Evolutionary conservation across 2,113 vertebrate genomes (phyloP), one percentile per base, ranked within the genome.

Genomic region (Nibea albiflora): DNA sequence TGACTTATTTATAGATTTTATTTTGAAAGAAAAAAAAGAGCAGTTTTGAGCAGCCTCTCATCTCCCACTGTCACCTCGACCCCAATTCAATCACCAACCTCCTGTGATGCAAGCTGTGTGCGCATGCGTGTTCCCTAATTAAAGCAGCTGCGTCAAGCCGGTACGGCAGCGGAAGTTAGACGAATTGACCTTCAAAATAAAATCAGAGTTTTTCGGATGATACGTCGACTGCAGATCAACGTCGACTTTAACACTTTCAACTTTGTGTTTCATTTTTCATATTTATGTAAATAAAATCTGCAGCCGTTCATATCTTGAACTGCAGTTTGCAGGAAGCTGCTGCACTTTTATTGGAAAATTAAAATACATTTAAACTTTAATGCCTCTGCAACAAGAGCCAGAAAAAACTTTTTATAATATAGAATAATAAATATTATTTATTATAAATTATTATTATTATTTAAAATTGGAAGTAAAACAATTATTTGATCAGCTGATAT

Each of bases 91-190:
- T 75, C 64, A 62, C 22, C 65, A 52, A 64, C 52, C 28, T 39
- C 4, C 67, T 74, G 79, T 47, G 31, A 67, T 31, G 64, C 35
- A 2, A 53, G 62, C 42, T 1, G 1, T 57, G 11, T 82, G 84
- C 90, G 91, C 91, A 91, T 90, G 91, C 87, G 89, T 16, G 9
- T 5, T 56, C 3, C 17, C 2, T 42, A 11, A 66, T 80, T 58
- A 79, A 81, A 85, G 72, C 81, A 42, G 68, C 81, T 78, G 76
- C 24, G 54, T 80, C 63, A 76, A 88, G 68, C 16, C 5, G 24
- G 17, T 24, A 2, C 12, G 31, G 11, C 22, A 50, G 61, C 61
- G 82, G 85, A 88, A 84, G 47, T 19, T 0, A 20, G 4, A 2
- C 4, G 3, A 42, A 1, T 0, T 2, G 10, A 10, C 14, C 72